phyloP scores from a whole-genome alignment of 2,888 invertebrate genomes.

The Cryptocheilus praepositus region DNA sequence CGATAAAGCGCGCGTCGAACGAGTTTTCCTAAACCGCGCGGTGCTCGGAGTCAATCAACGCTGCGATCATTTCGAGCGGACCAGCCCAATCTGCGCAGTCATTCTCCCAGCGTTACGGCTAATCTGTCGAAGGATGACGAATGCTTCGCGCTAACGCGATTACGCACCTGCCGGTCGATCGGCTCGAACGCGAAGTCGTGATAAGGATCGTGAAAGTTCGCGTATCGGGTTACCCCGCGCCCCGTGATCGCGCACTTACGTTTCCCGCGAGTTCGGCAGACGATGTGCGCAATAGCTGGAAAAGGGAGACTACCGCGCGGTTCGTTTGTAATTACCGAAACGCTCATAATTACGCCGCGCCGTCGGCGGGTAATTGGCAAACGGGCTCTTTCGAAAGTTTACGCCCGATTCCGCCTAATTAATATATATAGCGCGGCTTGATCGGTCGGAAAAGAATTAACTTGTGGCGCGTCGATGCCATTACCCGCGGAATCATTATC shows the following conservation, averaged over 20 bases:
- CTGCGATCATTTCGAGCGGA: too few species aligned
- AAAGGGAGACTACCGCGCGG: conserved; percentile 40
- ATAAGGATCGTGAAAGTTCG: conserved; percentile 20
- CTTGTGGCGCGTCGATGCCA: too few species aligned
- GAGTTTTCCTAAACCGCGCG: too few species aligned
- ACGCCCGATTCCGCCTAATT: conserved; percentile 1
- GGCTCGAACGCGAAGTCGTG: conserved; percentile 24
- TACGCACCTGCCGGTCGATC: conserved; percentile 19
- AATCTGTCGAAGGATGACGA: conserved; percentile 1
- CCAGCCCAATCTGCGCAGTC: too few species aligned
- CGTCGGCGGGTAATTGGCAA: not conserved
- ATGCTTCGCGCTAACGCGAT: conserved; percentile 13
- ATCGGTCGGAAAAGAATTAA: too few species aligned
- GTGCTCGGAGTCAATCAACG: too few species aligned
- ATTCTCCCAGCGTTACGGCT: not conserved
- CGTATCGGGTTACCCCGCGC: not conserved
- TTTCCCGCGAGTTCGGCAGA: conserved; percentile 10
- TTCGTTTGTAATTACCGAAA: conserved; percentile 41
- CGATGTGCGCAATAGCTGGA: conserved; percentile 31
- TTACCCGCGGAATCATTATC: too few species aligned
- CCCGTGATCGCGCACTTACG: too few species aligned
- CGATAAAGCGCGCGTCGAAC: too few species aligned
- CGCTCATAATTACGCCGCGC: not conserved
- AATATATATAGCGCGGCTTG: too few species aligned
- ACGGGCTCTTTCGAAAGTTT: conserved; percentile 9